Base-by-base conservation (phyloP, 2,888 invertebrate genomes). In the Acleris emargana region DNA sequence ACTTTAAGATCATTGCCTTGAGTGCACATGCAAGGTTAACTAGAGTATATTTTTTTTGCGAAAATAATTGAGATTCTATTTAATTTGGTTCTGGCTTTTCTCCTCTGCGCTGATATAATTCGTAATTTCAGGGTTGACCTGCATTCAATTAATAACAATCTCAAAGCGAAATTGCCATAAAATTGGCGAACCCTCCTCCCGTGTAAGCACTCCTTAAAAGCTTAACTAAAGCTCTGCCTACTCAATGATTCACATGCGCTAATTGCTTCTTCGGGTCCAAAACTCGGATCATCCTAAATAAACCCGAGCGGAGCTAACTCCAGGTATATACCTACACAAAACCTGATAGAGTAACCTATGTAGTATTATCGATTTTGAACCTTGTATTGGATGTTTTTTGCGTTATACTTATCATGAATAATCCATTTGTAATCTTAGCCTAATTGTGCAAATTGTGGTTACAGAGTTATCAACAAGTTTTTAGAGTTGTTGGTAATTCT, bases 191-290 rank as follows among this genome's bases (percentile, higher is more conserved):
- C 38, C 38, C 38, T 61, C 52, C 53, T 45, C 22, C 42, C 54
- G 22, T 28, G 59, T 55, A 51, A 20, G 38, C 49, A 62, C 64
- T 54, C 59, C 59, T 60, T 53, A 51, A 57, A 54, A 60, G 58
- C 64, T 69, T 68, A 62, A 62, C 55, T 42, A 43, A 62, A 62
- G 55, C 62, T 20, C 32, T 18, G 49, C 50, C 62, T 62, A 50
- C 62, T 62, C 38, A 62, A 62, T 62, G 62, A 62, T 62, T 62
- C 62, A 62, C 55, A 50, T 25, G n/a, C 50, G 62, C 62, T 62
- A 62, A 62, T 62, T 62, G 62, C 42, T 62, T 55, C 62, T 62
- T 62, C 49, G 43, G 58, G 55, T 42, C 61, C 47, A 61, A 61
- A 60, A 53, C 54, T 62, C 25, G 55, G 62, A 55, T 62, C 50